Evolutionary conservation across 2,797 vertebrate species (phyloP).

Genomic region (Ciconia nigra): DNA sequence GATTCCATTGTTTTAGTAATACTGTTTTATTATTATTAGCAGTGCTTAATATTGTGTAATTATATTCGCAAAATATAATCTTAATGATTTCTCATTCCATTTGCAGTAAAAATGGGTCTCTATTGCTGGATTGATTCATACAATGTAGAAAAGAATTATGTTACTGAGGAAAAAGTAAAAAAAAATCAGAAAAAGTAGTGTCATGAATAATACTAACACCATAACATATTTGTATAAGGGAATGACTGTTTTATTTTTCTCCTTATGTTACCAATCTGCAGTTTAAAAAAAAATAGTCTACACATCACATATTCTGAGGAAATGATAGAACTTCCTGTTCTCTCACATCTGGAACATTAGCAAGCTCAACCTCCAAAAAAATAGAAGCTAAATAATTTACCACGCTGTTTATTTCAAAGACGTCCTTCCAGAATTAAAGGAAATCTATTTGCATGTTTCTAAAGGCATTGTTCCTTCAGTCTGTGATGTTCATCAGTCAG

Average conservation of each 20-base stretch:
- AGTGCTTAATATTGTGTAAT: not conserved
- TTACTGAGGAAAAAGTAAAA: not conserved
- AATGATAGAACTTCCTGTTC: constrained; percentile 71
- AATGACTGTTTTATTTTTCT: not conserved
- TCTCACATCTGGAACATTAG: constrained; percentile 60
- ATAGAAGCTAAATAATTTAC: constrained; percentile 65
- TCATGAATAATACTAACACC: not conserved
- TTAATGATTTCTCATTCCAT: not conserved
- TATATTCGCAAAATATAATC: not conserved
- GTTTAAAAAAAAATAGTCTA: not conserved
- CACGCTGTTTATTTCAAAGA: constrained; percentile 63
- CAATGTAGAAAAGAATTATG: not conserved
- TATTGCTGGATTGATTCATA: not conserved
- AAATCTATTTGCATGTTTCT: constrained; percentile 68
- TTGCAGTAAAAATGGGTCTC: not conserved
- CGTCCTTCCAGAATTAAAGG: constrained; percentile 64
- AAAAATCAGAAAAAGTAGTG: not conserved
- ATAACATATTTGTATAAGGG: not conserved
- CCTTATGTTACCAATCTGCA: not conserved
- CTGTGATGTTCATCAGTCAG: constrained; percentile 59
- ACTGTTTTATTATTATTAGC: not conserved
- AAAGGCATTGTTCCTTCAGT: constrained; percentile 58
- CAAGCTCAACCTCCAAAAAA: constrained; percentile 54
- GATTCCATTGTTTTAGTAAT: not conserved
- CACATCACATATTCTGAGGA: constrained; percentile 33